phyloP scores from a whole-genome alignment of 2,113 vertebrate species.

The Passer montanus region DNA sequence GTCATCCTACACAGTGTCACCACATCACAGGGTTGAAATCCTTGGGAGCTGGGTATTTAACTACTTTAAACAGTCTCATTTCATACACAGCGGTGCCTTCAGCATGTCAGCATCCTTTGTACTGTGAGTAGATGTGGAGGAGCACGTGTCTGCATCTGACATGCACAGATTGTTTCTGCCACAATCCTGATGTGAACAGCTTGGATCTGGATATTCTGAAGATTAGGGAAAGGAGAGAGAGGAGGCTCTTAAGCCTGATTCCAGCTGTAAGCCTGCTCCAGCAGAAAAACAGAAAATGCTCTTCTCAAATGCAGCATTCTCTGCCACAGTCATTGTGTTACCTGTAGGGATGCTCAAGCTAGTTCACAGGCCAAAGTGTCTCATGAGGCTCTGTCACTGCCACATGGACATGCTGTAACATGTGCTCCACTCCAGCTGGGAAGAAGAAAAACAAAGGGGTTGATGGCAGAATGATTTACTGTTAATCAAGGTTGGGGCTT shows the following conservation, averaged over 20 bases:
- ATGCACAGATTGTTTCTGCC: background rate
- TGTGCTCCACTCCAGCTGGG: background rate
- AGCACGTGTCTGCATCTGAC: background rate
- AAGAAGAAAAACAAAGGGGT: background rate
- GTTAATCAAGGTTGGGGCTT: background rate
- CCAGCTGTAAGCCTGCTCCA: background rate
- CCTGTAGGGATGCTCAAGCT: background rate
- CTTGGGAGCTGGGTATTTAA: background rate
- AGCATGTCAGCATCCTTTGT: background rate
- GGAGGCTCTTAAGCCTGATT: background rate
- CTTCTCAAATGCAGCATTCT: background rate
- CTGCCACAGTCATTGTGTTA: fast-evolving
- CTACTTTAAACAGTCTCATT: background rate
- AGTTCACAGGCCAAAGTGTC: background rate
- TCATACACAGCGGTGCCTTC: background rate
- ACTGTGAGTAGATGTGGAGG: background rate
- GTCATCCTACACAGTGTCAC: background rate
- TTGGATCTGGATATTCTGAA: background rate
- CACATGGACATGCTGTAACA: background rate
- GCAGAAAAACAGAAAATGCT: background rate
- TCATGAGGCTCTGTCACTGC: background rate
- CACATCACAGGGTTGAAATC: background rate
- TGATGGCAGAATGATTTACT: background rate
- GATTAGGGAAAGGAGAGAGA: background rate
- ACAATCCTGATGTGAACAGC: background rate